phyloP scores from a whole-genome alignment of 2,888 invertebrate genomes.

The Sabellastarte sp. region DNA sequence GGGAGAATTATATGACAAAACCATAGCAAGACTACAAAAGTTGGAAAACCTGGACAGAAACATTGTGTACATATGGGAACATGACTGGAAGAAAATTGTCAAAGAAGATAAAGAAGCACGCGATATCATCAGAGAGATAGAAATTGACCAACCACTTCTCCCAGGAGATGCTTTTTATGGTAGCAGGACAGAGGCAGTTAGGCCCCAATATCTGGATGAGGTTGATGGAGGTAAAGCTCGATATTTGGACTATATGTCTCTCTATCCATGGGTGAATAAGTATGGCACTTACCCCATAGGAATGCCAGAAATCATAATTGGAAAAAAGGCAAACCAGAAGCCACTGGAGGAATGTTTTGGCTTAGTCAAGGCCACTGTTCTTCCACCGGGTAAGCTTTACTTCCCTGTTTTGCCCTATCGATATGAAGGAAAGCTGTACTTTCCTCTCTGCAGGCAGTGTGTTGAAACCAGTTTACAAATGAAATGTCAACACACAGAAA shows the following conservation, averaged over 20 bases:
- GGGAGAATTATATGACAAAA: not conserved
- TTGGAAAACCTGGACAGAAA: not conserved
- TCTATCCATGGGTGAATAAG: not conserved
- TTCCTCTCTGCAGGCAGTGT: not conserved
- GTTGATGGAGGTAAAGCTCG: not conserved
- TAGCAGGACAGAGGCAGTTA: not conserved
- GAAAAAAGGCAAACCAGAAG: too few species aligned
- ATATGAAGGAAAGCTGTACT: not conserved
- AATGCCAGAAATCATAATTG: not conserved
- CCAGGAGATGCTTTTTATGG: not conserved
- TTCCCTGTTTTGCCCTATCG: not conserved
- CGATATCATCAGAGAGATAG: not conserved
- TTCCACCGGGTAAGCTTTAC: not conserved
- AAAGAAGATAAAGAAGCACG: not conserved
- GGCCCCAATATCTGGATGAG: not conserved
- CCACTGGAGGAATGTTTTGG: too few species aligned
- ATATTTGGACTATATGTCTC: not conserved
- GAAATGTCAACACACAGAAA: not conserved
- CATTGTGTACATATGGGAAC: not conserved
- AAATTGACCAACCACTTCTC: not conserved
- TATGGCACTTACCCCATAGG: not conserved
- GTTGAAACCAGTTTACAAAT: not conserved
- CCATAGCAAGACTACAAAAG: not conserved
- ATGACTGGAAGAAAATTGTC: not conserved
- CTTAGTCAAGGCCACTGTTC: not conserved